Evolutionary conservation across 2,797 vertebrate genomes (phyloP).

Genomic region (Xerus rutilus): DNA sequence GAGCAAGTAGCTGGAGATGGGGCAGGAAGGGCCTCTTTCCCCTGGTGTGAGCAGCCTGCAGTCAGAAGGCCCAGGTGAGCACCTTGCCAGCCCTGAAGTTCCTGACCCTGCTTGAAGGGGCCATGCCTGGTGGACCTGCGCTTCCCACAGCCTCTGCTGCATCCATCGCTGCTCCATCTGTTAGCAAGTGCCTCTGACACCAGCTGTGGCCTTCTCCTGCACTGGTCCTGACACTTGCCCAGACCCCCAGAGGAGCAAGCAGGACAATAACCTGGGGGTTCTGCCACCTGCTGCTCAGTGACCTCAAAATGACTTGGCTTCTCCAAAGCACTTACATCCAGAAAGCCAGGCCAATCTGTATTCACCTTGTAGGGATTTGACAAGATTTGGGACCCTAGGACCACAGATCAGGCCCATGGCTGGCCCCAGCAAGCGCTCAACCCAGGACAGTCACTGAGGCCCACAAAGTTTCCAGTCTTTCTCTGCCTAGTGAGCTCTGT

Average conservation of each 20-base stretch:
- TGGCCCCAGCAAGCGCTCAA: background rate
- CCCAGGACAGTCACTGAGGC: background rate
- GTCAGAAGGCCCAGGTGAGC: background rate
- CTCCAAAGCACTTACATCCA: background rate
- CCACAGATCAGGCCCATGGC: background rate
- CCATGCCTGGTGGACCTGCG: background rate
- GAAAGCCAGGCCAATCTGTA: too few species aligned
- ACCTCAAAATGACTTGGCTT: too few species aligned
- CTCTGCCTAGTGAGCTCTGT: background rate
- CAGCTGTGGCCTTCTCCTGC: background rate
- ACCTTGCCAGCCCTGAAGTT: background rate
- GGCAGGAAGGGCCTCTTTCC: background rate
- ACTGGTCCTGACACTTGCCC: fast-evolving
- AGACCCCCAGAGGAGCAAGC: background rate
- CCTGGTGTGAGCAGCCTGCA: background rate
- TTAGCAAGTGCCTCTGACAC: background rate
- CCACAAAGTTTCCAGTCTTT: background rate
- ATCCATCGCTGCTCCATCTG: background rate
- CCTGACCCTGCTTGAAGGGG: background rate
- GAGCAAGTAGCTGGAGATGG: background rate
- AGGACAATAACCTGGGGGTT: background rate
- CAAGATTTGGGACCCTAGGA: background rate
- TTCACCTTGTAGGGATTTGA: background rate
- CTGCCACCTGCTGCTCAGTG: background rate
- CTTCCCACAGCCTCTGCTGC: background rate